Evolutionary conservation across 2,113 vertebrate genomes (phyloP), one percentile per base, ranked within the genome.

Genomic region (Aspidoscelis tigris): DNA sequence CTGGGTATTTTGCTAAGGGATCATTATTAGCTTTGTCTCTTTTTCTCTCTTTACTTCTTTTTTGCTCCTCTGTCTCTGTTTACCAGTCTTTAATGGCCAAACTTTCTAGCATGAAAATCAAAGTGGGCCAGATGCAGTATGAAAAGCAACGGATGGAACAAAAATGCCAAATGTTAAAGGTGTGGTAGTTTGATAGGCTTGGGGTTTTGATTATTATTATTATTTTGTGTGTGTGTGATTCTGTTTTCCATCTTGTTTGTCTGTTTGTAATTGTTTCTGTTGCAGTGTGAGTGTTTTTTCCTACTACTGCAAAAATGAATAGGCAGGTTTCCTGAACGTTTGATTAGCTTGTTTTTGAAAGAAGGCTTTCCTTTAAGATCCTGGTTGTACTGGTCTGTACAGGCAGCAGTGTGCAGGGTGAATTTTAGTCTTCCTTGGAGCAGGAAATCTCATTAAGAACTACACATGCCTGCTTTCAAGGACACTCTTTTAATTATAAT

Each of bases 61-160:
- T 94, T 96, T 88, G 92, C 86, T 90, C 90, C 92, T 94, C 93
- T 96, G 89, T 95, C 95, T 96, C 93, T 95, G 87, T 96, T 33
- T 93, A 91, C 96, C 96, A 99, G 99, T 98, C 96, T 88, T 94
- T 99, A 97, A 99, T 99, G 98, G 98, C 99, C 94, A 99, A 99
- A 95, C 97, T 99, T 95, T 99, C 98, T 97, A 99, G 98, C 95
- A 97, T 98, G 98, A 99, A 99, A 99, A 98, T 99, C 97, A 99
- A 98, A 96, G 97, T 98, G 97, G 97, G 98, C 95, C 98, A 99
- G 97, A 97, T 99, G 97, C 98, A 99, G 95, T 99, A 97, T 97
- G 98, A 99, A 95, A 99, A 98, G 96, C 98, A 99, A 94, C 97
- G 97, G 96, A 97, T 96, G 97, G 98, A 99, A 85, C 96, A 97